A percentile compares a stretch with the other conserved stretches of the same genome.
These are phyloP conservation scores for Holothuria glaberrima DNA, from an alignment of 35 echinoderm and acorn worm species.

Conservation along the genomic window DNA sequence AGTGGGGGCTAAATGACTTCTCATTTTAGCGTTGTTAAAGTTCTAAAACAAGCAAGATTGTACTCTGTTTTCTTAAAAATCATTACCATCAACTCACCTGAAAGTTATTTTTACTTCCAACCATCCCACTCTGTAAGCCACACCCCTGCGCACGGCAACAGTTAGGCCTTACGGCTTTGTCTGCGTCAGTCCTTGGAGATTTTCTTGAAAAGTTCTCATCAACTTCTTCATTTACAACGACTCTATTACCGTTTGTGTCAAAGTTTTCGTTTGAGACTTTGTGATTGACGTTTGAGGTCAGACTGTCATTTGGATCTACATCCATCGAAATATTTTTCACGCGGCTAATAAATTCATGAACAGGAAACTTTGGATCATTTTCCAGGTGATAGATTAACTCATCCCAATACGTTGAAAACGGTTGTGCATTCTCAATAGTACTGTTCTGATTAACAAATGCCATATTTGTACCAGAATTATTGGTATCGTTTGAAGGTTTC, in stretches of 20 bases:
- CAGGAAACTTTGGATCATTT: conserved; percentile 80
- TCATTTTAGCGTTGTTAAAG: too few species aligned
- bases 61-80: not conserved
- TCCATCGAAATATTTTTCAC: conserved; percentile 43
- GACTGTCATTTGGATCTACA: not conserved
- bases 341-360: conserved; percentile 70
- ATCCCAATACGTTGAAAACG: conserved; percentile 37
- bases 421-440: not conserved
- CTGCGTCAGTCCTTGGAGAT: not conserved
- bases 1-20: too few species aligned
- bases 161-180: not conserved
- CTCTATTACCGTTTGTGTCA: not conserved
- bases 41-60: too few species aligned
- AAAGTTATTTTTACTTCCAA: conserved; percentile 93
- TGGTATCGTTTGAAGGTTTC: not conserved
- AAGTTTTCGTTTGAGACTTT: not conserved
- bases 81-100: conserved; percentile 69
- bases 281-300: not conserved
- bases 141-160: conserved; percentile 74
- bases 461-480: not conserved
- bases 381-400: conserved; percentile 67
- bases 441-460: not conserved
- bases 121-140: conserved; percentile 74
- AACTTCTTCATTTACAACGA: not conserved
- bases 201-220: not conserved